Conservation (phyloP, 2,888 invertebrate genomes). For the Lycia hirtaria region DNA sequence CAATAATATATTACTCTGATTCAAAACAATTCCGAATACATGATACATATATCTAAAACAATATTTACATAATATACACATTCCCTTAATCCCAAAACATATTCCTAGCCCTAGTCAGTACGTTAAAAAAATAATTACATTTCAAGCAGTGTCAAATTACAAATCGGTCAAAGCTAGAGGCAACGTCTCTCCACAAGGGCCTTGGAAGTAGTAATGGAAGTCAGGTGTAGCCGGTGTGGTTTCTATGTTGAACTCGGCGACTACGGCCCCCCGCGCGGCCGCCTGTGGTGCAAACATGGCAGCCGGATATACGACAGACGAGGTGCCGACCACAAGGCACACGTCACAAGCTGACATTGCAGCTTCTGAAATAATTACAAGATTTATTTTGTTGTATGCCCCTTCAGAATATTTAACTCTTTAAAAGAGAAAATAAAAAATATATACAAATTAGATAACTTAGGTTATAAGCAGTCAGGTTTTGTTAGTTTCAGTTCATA, state of each 20-base stretch:
- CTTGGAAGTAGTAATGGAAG: constrained; percentile 78
- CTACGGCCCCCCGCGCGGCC: constrained; percentile 87
- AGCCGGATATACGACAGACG: constrained; percentile 94
- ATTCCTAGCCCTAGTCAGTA: too few relatives aligned
- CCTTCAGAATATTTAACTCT: neutral
- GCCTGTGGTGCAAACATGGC: constrained; percentile 94
- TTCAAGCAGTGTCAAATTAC: too few relatives aligned
- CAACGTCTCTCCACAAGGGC: constrained; percentile 74
- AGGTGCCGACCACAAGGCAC: constrained; percentile 94
- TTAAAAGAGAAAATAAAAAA: neutral
- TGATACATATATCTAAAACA: neutral
- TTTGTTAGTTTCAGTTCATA: too few relatives aligned
- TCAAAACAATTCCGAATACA: too few relatives aligned
- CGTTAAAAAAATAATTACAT: too few relatives aligned
- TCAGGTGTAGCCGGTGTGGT: constrained; percentile 72
- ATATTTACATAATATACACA: too few relatives aligned
- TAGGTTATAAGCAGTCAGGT: too few relatives aligned
- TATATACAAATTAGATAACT: too few relatives aligned
- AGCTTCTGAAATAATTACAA: constrained; percentile 68
- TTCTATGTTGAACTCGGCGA: constrained; percentile 81
- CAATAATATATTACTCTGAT: too few relatives aligned
- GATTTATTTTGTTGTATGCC: neutral
- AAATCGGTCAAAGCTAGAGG: constrained; percentile 67
- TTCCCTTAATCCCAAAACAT: neutral
- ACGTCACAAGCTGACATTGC: constrained; percentile 90